Base-by-base conservation (phyloP, 2,797 vertebrate species). In the Gouania willdenowi region DNA sequence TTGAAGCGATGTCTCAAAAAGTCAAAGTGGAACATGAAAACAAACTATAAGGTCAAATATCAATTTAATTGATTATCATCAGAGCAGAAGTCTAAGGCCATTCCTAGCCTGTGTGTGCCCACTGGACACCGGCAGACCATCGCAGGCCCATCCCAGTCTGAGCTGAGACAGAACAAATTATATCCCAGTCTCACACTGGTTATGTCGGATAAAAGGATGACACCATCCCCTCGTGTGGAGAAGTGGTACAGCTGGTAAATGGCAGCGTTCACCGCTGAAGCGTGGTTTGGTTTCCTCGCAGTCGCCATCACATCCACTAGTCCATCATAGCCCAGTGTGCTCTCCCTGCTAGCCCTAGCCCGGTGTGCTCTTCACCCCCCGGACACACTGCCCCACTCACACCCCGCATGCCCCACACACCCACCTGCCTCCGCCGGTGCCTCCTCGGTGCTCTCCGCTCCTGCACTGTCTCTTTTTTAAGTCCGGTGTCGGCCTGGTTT, bases 351-450 rank as follows among this genome's bases (percentile, higher is more conserved):
- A 82, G 18, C 71, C 12, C 74, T 77, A 82, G 18, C 71, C 12
- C 2, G 21, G 28, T 37, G 51, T 18, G 46, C 66, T 33, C 30
- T 51, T 14, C 26, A 31, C 16, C 35, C 13, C 10, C 48, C 6
- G 11, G 18, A n/a, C 7, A 18, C 19, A 55, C 26, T 21, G 24
- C 20, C 2, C 21, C 11, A 26, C 3, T 3, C 13, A 2, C 2
- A 6, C 14, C 9, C 8, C 12, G 14, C 11, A 5, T 12, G 3
- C 13, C 43, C 8, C 7, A 19, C 15, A 15, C 20, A 79, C 86
- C 21, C 63, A 89, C 88, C 87, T 86, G 81, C 76, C 79, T 53
- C 74, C 61, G 72, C 75, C 75, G 84, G 79, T 72, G 69, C 55
- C 56, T 80, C 49, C 60, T 61, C 44, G 66, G 42, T 71, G 42